Percentiles rank a stretch among this genome's conserved stretches.
These are phyloP conservation scores for Patagioenas fasciata DNA, from an alignment of 2,113 vertebrate genomes.

Conservation along the genomic window DNA sequence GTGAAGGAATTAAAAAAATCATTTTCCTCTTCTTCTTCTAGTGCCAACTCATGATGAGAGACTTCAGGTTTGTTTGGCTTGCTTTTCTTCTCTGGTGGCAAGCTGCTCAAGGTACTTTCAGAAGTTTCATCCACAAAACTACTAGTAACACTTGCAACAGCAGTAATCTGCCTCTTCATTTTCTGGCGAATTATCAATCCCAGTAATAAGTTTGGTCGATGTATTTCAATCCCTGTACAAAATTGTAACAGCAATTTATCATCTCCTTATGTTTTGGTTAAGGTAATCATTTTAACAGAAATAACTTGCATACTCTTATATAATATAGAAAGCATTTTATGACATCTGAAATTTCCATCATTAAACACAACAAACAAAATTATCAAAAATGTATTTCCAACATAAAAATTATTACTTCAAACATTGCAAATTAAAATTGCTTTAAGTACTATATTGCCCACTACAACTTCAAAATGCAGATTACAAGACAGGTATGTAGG, in stretches of 20 bases:
- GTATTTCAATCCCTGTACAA: slow-evolving; percentile 89
- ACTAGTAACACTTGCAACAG: slow-evolving; percentile 43
- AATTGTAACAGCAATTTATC: slow-evolving; percentile 51
- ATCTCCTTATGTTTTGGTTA: not conserved
- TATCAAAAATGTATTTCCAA: not conserved
- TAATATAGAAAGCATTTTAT: not conserved
- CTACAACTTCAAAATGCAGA: not conserved
- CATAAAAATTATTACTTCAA: not conserved
- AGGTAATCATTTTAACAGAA: not conserved
- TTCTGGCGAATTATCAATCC: slow-evolving; percentile 95
- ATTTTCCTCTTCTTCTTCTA: slow-evolving; percentile 83
- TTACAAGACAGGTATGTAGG: not conserved
- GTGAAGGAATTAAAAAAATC: slow-evolving; percentile 88
- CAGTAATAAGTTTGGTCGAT: slow-evolving; percentile 91
- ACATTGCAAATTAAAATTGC: not conserved
- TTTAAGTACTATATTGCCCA: not conserved
- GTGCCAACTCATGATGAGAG: slow-evolving; percentile 64
- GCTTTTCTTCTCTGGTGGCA: slow-evolving; percentile 86
- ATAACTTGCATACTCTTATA: not conserved
- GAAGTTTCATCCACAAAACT: slow-evolving; percentile 78
- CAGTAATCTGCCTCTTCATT: slow-evolving; percentile 83
- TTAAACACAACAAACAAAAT: not conserved
- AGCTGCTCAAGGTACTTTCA: slow-evolving; percentile 70
- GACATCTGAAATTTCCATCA: not conserved
- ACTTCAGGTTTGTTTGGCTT: slow-evolving; percentile 76